Evolutionary conservation across 2,113 vertebrate species (phyloP).

Genomic region (Sorex fumeus): DNA sequence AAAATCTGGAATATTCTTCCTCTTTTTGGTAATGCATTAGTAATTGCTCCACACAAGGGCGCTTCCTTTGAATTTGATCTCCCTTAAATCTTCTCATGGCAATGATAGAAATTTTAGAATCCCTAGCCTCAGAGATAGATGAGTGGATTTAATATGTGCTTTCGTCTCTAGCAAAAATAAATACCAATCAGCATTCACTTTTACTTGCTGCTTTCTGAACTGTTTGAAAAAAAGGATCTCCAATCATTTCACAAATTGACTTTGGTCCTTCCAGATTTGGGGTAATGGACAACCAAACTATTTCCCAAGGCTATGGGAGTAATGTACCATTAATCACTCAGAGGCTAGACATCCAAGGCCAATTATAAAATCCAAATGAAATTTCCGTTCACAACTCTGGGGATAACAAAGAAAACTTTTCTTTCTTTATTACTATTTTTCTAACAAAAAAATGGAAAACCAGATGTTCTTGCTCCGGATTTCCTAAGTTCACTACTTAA

Average conservation of each 20-base stretch:
- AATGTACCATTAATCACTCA: not conserved
- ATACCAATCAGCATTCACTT: not conserved
- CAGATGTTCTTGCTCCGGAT: not conserved
- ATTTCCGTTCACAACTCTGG: not conserved
- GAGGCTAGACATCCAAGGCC: not conserved
- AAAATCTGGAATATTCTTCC: not conserved
- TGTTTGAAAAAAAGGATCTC: not conserved
- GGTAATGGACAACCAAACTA: not conserved
- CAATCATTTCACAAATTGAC: not conserved
- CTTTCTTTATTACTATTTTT: not conserved
- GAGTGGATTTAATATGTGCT: not conserved
- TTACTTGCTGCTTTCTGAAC: constrained; percentile 33
- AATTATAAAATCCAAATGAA: not conserved
- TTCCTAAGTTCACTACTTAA: not conserved
- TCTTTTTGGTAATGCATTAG: not conserved
- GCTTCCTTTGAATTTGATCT: constrained; percentile 19
- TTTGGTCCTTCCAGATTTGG: not conserved
- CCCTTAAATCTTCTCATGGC: not conserved
- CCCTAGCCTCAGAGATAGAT: not conserved
- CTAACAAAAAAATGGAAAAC: not conserved
- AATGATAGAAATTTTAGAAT: constrained; percentile 28
- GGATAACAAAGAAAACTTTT: not conserved
- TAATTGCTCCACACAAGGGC: not conserved
- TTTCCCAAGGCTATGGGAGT: not conserved
- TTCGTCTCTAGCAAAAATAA: not conserved